phyloP scores from a whole-genome alignment of 2,113 vertebrate genomes.

The Bos taurus region DNA sequence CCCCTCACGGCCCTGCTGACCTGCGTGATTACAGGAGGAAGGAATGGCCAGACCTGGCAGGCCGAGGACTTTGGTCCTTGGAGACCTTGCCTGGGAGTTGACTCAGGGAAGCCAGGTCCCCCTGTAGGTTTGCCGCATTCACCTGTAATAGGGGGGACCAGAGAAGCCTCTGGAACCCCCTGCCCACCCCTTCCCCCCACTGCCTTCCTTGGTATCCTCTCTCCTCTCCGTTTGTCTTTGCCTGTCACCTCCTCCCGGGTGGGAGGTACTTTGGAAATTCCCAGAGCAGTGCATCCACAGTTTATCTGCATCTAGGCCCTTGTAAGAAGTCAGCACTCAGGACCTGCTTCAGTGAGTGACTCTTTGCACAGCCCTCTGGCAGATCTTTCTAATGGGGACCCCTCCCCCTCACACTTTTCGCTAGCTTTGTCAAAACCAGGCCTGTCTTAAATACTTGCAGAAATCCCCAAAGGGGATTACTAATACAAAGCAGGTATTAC shows the following conservation, averaged over 20 bases:
- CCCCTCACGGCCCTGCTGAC: not conserved
- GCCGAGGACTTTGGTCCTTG: not conserved
- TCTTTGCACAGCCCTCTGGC: not conserved
- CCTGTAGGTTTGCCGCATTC: not conserved
- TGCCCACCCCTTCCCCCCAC: fast-evolving
- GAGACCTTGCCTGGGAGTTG: not conserved
- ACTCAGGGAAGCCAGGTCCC: not conserved
- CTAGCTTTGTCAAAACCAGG: not conserved
- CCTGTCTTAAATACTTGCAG: not conserved
- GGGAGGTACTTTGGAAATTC: not conserved
- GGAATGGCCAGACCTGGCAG: not conserved
- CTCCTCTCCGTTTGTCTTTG: not conserved
- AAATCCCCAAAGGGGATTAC: too few species aligned
- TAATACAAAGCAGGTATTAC: too few species aligned
- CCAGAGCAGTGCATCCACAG: not conserved
- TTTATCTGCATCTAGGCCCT: not conserved
- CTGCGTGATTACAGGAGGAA: not conserved
- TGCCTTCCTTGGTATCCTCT: not conserved
- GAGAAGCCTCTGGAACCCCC: not conserved
- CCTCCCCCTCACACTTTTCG: fast-evolving
- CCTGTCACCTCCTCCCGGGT: not conserved
- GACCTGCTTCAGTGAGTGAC: not conserved
- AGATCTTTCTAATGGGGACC: not conserved
- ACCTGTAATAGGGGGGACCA: too few species aligned
- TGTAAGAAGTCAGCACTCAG: not conserved